A percentile compares a stretch with the other conserved stretches of the same genome.
Conservation (phyloP, 2,888 invertebrate genomes). For the Homarus gammarus region DNA sequence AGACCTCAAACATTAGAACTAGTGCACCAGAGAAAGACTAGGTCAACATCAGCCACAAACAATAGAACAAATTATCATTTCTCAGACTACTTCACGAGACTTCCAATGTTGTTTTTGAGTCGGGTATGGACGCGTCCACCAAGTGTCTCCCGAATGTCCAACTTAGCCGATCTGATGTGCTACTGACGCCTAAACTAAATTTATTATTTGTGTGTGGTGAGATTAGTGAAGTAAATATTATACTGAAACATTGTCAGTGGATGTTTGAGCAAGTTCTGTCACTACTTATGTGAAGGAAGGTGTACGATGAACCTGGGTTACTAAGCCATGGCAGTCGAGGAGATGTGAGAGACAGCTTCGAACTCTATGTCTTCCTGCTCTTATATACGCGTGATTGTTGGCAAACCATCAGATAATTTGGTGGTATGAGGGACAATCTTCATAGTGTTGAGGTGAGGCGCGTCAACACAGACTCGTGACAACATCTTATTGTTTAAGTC, state of each 20-base stretch:
- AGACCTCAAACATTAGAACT: too few species aligned
- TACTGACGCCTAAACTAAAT: neutral
- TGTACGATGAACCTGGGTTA: neutral
- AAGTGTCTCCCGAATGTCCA: neutral
- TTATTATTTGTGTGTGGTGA: neutral
- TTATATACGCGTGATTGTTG: too few species aligned
- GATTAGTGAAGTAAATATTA: neutral
- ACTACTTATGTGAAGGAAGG: neutral
- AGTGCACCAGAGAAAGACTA: neutral
- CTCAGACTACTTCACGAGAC: neutral
- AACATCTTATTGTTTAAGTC: neutral
- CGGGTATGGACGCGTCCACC: neutral
- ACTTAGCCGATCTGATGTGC: neutral
- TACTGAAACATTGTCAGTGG: neutral
- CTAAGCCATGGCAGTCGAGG: neutral
- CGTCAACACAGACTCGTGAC: neutral
- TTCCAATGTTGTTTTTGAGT: neutral
- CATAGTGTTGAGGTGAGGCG: neutral
- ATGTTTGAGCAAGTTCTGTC: slow-evolving; percentile 20
- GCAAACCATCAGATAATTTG: neutral
- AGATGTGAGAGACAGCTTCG: neutral
- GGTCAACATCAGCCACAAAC: neutral
- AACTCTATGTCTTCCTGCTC: neutral
- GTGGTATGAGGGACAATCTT: neutral
- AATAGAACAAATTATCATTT: neutral